These are phyloP conservation scores for human DNA, from an alignment of 2,113 vertebrate genomes.

Conservation along the genomic window DNA sequence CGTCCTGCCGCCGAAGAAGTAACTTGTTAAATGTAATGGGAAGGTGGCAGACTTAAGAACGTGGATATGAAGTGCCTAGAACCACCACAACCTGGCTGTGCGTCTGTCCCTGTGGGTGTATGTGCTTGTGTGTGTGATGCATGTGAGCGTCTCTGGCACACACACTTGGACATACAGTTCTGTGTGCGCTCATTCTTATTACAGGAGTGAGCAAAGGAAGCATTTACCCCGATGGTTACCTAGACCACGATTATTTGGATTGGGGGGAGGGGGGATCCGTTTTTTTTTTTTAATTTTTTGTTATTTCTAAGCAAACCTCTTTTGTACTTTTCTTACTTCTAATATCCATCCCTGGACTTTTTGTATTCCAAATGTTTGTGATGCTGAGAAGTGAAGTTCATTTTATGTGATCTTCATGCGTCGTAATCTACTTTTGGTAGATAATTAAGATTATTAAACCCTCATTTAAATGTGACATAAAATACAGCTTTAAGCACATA, in stretches of 20 bases:
- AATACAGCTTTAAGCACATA: background rate
- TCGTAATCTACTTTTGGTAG: constrained; percentile 37
- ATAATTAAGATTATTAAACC: constrained; percentile 41
- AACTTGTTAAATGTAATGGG: constrained; percentile 56
- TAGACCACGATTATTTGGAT: constrained; percentile 39
- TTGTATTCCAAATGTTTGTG: constrained; percentile 41
- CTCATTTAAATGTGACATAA: constrained; percentile 2
- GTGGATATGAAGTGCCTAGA: constrained; percentile 49
- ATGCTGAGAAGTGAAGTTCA: constrained; percentile 40
- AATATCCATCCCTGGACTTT: background rate
- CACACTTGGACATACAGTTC: background rate
- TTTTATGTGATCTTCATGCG: background rate
- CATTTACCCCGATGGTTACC: background rate
- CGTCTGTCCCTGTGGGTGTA: background rate
- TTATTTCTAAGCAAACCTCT: constrained; percentile 50
- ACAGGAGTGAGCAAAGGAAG: background rate
- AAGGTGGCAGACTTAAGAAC: constrained; percentile 54
- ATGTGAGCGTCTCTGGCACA: background rate
- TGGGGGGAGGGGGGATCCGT: background rate
- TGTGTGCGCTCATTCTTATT: background rate
- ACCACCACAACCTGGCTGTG: constrained; percentile 1
- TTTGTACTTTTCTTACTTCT: constrained; percentile 55
- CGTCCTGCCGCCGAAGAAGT: constrained; percentile 91
- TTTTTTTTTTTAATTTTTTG: constrained; percentile 8
- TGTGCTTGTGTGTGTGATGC: background rate